Base-by-base conservation (phyloP, 2,797 vertebrate genomes). In the Limnodromus scolopaceus region DNA sequence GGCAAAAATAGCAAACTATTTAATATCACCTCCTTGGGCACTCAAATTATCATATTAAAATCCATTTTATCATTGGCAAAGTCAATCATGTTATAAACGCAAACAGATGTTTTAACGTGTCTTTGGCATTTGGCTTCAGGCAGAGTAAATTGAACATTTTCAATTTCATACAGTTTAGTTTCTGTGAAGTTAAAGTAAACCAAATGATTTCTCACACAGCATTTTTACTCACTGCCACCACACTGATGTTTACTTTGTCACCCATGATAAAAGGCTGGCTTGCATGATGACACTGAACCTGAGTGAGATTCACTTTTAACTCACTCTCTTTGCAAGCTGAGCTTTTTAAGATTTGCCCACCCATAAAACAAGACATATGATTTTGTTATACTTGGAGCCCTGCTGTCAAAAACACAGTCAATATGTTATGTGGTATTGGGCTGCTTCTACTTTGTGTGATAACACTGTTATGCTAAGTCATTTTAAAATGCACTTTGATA, bases 21-120 rank as follows among this genome's bases (percentile, higher is more conserved):
- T 96, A 92, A 97, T 92, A 77, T 54, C 84, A 92, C 87, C 63
- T 97, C 96, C 85, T 66, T 70, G 93, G 80, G 92, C 70, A 80
- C 81, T 84, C 32, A 92, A 94, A 97, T 97, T 80, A 93, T 74
- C 79, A 63, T 85, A 87, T 95, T 97, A 96, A 96, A 97, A 95
- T 84, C 87, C 75, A 86, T 94, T 98, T 97, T 95, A 96, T 95
- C 94, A 95, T 11, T 87, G 72, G 86, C 84, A 78, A 89, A 91
- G 68, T 79, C 92, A 85, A 95, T 84, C 84, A 91, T 10, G 10
- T 60, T 53, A 28, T 96, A 95, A 97, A 94, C 0, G 18, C 91
- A 97, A 97, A 95, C 92, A 97, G 94, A 97, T 96, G 91, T 91
- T 97, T 93, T n/a, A 75, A 94, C 6, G 93, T 94, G 86, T 79